Evolutionary conservation across 2,113 vertebrate genomes (phyloP).

Genomic region (Pangasianodon gigas): DNA sequence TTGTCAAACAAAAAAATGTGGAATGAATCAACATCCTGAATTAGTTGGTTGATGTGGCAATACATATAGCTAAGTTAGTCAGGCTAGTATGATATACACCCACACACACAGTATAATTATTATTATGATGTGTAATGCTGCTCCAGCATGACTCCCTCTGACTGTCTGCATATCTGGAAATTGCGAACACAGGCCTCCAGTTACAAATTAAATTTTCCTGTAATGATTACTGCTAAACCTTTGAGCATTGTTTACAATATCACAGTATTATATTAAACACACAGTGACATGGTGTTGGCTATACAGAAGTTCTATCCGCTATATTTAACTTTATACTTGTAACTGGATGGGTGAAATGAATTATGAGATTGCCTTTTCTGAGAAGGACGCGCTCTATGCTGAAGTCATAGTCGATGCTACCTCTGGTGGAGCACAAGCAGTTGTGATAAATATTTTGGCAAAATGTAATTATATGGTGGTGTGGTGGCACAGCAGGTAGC

Average conservation of each 20-base stretch:
- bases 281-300: background rate
- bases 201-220: background rate
- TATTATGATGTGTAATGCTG: background rate
- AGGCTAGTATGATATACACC: background rate
- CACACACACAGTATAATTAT: constrained; percentile 15
- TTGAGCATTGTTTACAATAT: constrained; percentile 29
- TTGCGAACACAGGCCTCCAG: constrained; percentile 1
- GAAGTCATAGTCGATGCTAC: background rate
- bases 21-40: constrained; percentile 8
- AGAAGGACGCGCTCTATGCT: background rate
- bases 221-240: background rate
- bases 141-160: constrained; percentile 9
- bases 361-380: background rate
- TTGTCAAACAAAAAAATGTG: background rate
- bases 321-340: background rate
- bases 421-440: background rate
- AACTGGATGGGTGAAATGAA: background rate
- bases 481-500: background rate
- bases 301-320: background rate
- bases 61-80: background rate
- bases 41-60: background rate
- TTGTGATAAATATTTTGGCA: background rate
- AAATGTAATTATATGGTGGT: background rate
- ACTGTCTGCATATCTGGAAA: constrained; percentile 11
- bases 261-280: constrained; percentile 27